These are phyloP conservation scores for Tortrix viridana DNA, from an alignment of 2,888 invertebrate species.

Conservation along the genomic window DNA sequence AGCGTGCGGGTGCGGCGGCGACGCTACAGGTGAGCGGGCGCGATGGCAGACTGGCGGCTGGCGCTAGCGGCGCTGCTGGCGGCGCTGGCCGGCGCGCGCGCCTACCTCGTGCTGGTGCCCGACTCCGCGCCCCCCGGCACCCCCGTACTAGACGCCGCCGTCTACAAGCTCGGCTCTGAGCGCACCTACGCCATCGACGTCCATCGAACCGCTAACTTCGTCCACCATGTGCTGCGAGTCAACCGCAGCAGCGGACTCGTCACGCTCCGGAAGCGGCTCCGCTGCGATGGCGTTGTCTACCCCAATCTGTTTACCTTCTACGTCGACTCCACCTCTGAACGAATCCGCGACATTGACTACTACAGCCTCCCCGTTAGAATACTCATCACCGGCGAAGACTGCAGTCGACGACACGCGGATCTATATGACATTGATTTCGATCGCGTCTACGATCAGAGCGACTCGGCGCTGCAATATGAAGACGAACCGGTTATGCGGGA, in stretches of 20 bases:
- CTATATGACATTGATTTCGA: conserved; percentile 85
- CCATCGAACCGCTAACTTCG: conserved; percentile 92
- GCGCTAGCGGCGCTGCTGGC: conserved; percentile 61
- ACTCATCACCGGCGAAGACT: conserved; percentile 88
- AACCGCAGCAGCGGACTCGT: conserved; percentile 90
- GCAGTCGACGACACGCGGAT: conserved; percentile 86
- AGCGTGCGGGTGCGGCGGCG: conserved; percentile 67
- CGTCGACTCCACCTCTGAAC: conserved; percentile 92
- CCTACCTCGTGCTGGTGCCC: conserved; percentile 85
- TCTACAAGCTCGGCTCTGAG: conserved; percentile 91
- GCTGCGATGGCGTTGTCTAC: conserved; percentile 92
- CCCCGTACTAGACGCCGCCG: conserved; percentile 90
- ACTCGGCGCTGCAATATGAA: conserved; percentile 71
- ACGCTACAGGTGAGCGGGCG: conserved; percentile 70
- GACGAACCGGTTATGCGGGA: conserved; percentile 68
- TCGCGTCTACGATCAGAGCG: conserved; percentile 82
- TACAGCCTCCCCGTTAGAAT: conserved; percentile 91
- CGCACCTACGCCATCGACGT: conserved; percentile 91
- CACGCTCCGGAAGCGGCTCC: conserved; percentile 87
- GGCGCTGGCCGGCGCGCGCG: conserved; percentile 62
- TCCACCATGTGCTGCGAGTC: conserved; percentile 90
- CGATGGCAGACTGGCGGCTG: conserved; percentile 60
- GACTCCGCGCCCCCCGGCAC: conserved; percentile 86
- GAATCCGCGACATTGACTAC: conserved; percentile 91
- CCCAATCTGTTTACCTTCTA: conserved; percentile 94